phyloP scores from a whole-genome alignment of 2,797 vertebrate species.

The Smutsia gigantea region DNA sequence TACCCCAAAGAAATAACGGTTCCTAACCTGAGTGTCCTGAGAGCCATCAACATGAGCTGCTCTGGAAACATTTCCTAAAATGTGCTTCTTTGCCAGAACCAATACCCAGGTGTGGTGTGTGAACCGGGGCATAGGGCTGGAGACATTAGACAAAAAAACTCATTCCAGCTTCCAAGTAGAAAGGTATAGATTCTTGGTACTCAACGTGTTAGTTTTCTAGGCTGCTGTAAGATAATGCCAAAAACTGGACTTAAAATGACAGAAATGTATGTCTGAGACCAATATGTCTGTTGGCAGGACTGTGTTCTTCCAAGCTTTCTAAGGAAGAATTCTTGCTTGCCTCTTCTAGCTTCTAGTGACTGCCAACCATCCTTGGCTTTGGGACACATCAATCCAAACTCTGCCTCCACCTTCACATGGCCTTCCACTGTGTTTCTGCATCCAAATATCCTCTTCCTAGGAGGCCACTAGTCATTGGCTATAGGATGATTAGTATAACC shows the following conservation, averaged over 20 bases:
- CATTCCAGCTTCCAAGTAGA: background rate
- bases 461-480: background rate
- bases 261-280: background rate
- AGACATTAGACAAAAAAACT: background rate
- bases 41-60: rapidly evolving
- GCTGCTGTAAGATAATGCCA: background rate
- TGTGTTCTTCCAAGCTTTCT: rapidly evolving
- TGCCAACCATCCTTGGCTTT: background rate
- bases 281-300: background rate
- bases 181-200: too few relatives aligned
- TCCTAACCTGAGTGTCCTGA: background rate
- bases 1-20: too few relatives aligned
- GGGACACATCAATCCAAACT: background rate
- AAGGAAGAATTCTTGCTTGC: background rate
- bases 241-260: background rate
- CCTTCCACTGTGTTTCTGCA: background rate
- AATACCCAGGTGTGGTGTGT: background rate
- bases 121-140: too few relatives aligned
- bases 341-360: too few relatives aligned
- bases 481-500: too few relatives aligned
- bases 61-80: background rate
- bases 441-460: background rate
- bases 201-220: background rate
- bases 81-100: background rate
- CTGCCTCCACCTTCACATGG: background rate